A percentile compares a stretch with the other conserved stretches of the same genome.
Conservation (phyloP, 2,888 invertebrate species). For the Caradrina clavipalpis region DNA sequence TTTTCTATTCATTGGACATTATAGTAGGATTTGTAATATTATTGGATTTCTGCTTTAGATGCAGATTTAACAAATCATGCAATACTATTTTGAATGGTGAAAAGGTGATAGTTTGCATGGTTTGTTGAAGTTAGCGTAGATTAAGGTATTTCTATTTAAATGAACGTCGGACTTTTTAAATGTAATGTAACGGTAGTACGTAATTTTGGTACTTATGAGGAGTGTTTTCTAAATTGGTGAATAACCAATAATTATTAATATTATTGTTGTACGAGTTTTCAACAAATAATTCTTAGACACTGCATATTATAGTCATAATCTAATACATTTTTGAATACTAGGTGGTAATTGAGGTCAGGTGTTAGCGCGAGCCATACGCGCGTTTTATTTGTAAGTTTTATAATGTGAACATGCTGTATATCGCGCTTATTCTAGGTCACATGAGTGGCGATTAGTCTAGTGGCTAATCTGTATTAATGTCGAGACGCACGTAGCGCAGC, state of each 20-base stretch:
- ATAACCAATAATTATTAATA: not conserved
- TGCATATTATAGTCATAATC: slow-evolving; percentile 31
- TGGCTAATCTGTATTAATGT: not conserved
- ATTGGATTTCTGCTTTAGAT: slow-evolving; percentile 3
- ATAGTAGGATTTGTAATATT: slow-evolving; percentile 3
- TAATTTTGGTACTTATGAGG: slow-evolving; percentile 31
- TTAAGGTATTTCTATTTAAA: slow-evolving; percentile 15
- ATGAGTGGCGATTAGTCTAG: not conserved
- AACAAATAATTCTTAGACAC: slow-evolving; percentile 23
- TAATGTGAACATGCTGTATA: slow-evolving; percentile 14
- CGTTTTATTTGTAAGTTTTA: not conserved
- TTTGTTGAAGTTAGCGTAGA: slow-evolving; percentile 11
- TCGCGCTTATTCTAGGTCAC: not conserved
- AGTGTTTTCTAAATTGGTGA: slow-evolving; percentile 39
- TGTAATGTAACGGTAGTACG: slow-evolving; percentile 22
- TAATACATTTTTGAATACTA: not conserved
- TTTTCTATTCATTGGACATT: slow-evolving; percentile 7
- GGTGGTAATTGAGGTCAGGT: not conserved
- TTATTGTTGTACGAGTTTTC: slow-evolving; percentile 13
- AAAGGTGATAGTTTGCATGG: not conserved
- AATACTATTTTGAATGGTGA: slow-evolving; percentile 3
- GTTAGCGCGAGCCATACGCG: not conserved
- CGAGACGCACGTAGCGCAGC: slow-evolving; percentile 2
- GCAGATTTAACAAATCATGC: slow-evolving; percentile 2
- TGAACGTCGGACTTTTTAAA: slow-evolving; percentile 15